Percentiles rank a stretch among this genome's conserved stretches.
Evolutionary conservation across 2,113 vertebrate genomes (phyloP).

Genomic region (Crocuta crocuta): DNA sequence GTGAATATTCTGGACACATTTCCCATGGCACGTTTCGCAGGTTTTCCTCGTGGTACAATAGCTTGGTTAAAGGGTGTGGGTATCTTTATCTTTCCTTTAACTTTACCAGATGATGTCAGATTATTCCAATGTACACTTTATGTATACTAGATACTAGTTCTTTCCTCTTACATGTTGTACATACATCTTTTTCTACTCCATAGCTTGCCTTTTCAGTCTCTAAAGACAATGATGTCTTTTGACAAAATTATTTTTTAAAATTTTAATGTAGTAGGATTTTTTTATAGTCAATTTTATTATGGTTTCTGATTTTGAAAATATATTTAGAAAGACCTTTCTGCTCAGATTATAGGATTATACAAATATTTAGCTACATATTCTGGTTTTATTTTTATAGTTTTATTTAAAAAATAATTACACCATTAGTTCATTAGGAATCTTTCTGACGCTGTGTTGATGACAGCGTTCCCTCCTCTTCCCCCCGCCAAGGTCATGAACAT

Average conservation of each 20-base stretch:
- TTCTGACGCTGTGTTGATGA: neutral
- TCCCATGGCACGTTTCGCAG: neutral
- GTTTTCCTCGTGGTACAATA: neutral
- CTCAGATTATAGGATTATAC: neutral
- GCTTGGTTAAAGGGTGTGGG: neutral
- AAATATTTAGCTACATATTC: neutral
- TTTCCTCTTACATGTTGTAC: neutral
- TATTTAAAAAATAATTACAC: neutral
- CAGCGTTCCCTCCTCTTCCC: too few relatives aligned
- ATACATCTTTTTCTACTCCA: neutral
- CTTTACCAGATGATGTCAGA: neutral
- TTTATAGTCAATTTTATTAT: neutral
- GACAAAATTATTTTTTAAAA: neutral
- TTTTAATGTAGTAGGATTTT: neutral
- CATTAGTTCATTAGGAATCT: neutral
- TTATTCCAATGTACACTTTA: neutral
- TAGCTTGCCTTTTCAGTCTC: neutral
- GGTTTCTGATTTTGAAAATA: neutral
- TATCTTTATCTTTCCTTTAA: neutral
- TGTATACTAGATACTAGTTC: too few relatives aligned
- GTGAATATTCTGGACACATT: neutral
- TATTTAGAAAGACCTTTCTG: neutral
- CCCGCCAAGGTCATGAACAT: neutral
- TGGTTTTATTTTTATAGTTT: conserved; percentile 5
- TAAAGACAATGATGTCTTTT: neutral